A percentile compares a stretch with the other conserved stretches of the same genome.
These are phyloP conservation scores for Oligia fasciuncula DNA, from an alignment of 2,888 invertebrate species.

Conservation along the genomic window DNA sequence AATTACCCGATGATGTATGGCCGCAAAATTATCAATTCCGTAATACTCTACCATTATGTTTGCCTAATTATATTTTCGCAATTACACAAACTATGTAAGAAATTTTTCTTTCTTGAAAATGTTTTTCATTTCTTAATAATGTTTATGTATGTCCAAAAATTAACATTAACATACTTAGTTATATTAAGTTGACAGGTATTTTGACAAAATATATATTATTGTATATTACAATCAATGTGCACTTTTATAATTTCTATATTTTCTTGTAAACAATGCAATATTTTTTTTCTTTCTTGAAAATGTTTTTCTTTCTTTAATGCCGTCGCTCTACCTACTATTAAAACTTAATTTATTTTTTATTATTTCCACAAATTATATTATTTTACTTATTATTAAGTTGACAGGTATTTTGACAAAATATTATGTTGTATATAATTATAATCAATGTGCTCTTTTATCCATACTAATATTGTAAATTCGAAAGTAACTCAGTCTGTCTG, in stretches of 20 bases:
- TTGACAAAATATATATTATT: not conserved
- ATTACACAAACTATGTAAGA: conserved; percentile 6
- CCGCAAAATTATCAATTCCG: conserved; percentile 6
- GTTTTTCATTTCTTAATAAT: conserved; percentile 3
- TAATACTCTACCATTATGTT: conserved; percentile 1
- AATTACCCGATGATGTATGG: conserved; percentile 6
- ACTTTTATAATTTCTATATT: conserved; percentile 4
- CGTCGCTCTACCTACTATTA: not conserved
- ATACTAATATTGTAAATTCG: too few species aligned
- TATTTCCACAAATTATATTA: not conserved
- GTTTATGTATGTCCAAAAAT: not conserved
- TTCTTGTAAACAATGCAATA: conserved; percentile 16
- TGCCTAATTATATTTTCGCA: conserved; percentile 13
- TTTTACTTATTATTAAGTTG: not conserved
- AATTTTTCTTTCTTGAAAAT: not conserved
- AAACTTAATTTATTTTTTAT: not conserved
- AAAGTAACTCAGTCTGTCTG: too few species aligned
- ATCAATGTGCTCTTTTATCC: not conserved
- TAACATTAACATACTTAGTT: not conserved
- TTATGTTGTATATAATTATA: not conserved
- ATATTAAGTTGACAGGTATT: not conserved
- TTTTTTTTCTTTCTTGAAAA: not conserved
- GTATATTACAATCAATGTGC: not conserved
- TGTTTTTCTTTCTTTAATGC: conserved; percentile 10
- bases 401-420: not conserved